Percentiles rank a stretch among this genome's conserved stretches.
phyloP scores from a whole-genome alignment of 2,797 vertebrate genomes.

The Poecilia gillii region DNA sequence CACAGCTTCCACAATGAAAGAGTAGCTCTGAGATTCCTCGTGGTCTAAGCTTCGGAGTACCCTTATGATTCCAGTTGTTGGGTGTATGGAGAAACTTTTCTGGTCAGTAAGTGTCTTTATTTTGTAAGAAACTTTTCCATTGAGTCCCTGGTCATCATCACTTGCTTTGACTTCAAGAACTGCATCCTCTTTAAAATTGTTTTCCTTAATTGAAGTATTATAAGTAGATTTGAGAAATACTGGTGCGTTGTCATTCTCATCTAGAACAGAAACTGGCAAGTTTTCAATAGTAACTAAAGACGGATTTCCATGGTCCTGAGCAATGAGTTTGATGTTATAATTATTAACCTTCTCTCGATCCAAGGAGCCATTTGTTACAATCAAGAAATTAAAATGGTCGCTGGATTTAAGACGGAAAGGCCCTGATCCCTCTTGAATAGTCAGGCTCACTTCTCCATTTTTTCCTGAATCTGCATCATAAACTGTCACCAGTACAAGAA shows the following conservation, averaged over 20 bases:
- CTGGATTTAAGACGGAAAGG: slow-evolving; percentile 88
- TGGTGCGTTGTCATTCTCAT: slow-evolving; percentile 91
- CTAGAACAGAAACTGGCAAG: slow-evolving; percentile 85
- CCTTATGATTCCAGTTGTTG: slow-evolving; percentile 84
- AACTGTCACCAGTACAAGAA: slow-evolving; percentile 88
- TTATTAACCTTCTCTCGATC: slow-evolving; percentile 87
- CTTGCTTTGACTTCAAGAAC: slow-evolving; percentile 84
- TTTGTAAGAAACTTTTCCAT: slow-evolving; percentile 86
- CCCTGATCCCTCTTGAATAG: slow-evolving; percentile 80
- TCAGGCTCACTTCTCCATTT: slow-evolving; percentile 85
- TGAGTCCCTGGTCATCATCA: slow-evolving; percentile 86
- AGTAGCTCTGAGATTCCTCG: slow-evolving; percentile 81
- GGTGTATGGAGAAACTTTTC: slow-evolving; percentile 81
- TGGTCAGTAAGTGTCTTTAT: slow-evolving; percentile 77
- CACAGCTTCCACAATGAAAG: slow-evolving; percentile 85
- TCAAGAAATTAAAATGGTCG: slow-evolving; percentile 87
- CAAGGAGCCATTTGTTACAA: slow-evolving; percentile 85
- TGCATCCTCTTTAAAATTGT: slow-evolving; percentile 76
- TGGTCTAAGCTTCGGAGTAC: slow-evolving; percentile 85
- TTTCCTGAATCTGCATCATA: slow-evolving; percentile 89
- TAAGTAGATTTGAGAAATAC: slow-evolving; percentile 84
- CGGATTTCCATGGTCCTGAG: slow-evolving; percentile 83
- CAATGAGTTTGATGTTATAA: slow-evolving; percentile 87
- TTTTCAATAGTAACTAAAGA: slow-evolving; percentile 80
- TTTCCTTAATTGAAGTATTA: slow-evolving; percentile 83